These are phyloP conservation scores for Zoanthus sociatus DNA, from an alignment of 92 coral and sea anemone genomes.

Conservation along the genomic window DNA sequence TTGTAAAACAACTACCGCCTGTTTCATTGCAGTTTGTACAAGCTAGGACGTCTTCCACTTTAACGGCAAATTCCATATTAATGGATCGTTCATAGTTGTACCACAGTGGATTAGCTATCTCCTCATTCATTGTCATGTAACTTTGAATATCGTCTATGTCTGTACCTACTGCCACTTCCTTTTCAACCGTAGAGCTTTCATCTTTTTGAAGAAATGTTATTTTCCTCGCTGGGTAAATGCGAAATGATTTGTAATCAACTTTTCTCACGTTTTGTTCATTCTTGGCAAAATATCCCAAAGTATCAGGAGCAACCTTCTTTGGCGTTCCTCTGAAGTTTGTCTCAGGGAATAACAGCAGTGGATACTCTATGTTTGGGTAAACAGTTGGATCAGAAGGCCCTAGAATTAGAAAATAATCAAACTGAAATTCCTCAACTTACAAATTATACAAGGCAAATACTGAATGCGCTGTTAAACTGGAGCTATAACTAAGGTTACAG, in stretches of 20 bases:
- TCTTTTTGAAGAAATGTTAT: slow-evolving; percentile 82
- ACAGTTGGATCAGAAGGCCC: slow-evolving; percentile 68
- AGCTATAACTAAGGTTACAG: too few species aligned
- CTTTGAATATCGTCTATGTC: slow-evolving; percentile 83
- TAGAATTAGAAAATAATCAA: slow-evolving; percentile 8
- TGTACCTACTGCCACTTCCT: slow-evolving; percentile 76
- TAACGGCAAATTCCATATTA: slow-evolving; percentile 82
- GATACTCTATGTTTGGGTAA: slow-evolving; percentile 82
- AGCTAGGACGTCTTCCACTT: slow-evolving; percentile 78
- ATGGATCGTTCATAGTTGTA: slow-evolving; percentile 87
- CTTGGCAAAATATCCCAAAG: slow-evolving; percentile 79
- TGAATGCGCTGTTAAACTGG: too few species aligned
- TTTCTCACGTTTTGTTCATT: slow-evolving; percentile 74
- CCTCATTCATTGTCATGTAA: slow-evolving; percentile 79
- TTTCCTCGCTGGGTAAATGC: slow-evolving; percentile 82
- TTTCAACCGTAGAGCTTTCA: slow-evolving; percentile 57
- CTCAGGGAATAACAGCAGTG: slow-evolving; percentile 87
- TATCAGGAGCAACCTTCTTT: slow-evolving; percentile 69
- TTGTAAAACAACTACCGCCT: slow-evolving; percentile 92
- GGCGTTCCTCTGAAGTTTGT: slow-evolving; percentile 83
- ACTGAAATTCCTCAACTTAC: too few species aligned
- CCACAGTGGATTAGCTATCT: slow-evolving; percentile 84
- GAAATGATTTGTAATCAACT: slow-evolving; percentile 75
- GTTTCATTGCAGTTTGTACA: slow-evolving; percentile 86
- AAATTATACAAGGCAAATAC: too few species aligned